phyloP scores from a whole-genome alignment of 2,797 vertebrate genomes.

The Coranthus polyacanthus region DNA sequence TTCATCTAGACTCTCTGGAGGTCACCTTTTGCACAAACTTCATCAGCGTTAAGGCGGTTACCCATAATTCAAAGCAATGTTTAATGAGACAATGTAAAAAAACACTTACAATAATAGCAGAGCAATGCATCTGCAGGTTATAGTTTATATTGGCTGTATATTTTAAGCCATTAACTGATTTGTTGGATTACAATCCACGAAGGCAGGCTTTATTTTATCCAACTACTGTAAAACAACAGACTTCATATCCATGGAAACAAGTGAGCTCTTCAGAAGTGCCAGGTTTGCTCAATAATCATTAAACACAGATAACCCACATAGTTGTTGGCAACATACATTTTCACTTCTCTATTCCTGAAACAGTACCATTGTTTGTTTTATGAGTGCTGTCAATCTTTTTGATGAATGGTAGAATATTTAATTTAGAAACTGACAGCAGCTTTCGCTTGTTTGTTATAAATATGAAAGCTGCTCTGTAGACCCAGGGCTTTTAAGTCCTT shows the following conservation, averaged over 20 bases:
- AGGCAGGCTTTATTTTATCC: neutral
- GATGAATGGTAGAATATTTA: neutral
- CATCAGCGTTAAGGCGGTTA: no score
- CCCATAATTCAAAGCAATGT: no score
- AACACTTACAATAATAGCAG: no score
- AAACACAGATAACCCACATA: neutral
- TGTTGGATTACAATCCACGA: neutral
- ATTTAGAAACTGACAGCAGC: neutral
- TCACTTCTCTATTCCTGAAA: neutral
- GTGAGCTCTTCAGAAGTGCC: neutral
- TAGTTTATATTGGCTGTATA: no score
- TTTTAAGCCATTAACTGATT: no score
- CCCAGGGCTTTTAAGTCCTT: no score
- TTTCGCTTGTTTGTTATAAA: neutral
- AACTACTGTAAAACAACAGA: neutral
- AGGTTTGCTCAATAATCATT: neutral
- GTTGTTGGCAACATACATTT: neutral
- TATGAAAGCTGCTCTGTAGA: conserved; percentile 6
- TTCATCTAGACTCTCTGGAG: no score
- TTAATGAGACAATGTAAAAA: no score
- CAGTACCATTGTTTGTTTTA: neutral
- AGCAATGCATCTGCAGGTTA: no score
- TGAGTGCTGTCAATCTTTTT: neutral
- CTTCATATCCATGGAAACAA: neutral
- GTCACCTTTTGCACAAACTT: no score